Percentiles rank a stretch among this genome's conserved stretches.
Evolutionary conservation across 2,888 invertebrate species (phyloP).

Genomic region (Cistogaster globosa): DNA sequence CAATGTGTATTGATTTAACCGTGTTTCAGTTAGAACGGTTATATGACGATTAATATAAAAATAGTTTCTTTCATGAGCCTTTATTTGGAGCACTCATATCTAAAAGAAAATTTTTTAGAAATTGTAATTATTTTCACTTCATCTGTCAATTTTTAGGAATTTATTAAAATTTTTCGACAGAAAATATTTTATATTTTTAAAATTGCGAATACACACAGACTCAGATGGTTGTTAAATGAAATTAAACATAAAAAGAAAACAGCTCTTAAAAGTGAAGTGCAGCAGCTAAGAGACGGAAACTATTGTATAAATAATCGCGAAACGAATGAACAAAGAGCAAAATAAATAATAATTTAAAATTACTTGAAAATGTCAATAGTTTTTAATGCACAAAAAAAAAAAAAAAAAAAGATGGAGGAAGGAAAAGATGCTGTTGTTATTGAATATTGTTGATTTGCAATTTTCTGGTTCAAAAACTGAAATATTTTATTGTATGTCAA

Average conservation of each 20-base stretch:
- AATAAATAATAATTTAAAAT: constrained; percentile 46
- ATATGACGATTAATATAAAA: no score
- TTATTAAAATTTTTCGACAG: no score
- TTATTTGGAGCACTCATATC: no score
- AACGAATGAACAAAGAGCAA: background rate
- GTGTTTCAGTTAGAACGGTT: no score
- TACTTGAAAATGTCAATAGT: constrained; percentile 31
- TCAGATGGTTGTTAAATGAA: background rate
- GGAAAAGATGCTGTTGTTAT: background rate
- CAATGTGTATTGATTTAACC: no score
- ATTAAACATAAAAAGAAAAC: background rate
- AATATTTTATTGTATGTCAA: constrained; percentile 26
- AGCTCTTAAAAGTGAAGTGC: background rate
- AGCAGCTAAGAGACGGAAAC: background rate
- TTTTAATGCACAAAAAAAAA: background rate
- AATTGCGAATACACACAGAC: background rate
- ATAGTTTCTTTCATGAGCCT: no score
- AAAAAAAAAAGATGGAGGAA: background rate
- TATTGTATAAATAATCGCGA: background rate
- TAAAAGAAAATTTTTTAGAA: no score
- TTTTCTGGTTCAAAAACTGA: constrained; percentile 22
- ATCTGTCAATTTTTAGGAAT: no score
- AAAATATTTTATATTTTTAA: background rate
- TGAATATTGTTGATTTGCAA: constrained; percentile 36
- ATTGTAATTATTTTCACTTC: no score